Conservation (phyloP, 1,140 invertebrate species). For the Diplogasteroides magnus region DNA sequence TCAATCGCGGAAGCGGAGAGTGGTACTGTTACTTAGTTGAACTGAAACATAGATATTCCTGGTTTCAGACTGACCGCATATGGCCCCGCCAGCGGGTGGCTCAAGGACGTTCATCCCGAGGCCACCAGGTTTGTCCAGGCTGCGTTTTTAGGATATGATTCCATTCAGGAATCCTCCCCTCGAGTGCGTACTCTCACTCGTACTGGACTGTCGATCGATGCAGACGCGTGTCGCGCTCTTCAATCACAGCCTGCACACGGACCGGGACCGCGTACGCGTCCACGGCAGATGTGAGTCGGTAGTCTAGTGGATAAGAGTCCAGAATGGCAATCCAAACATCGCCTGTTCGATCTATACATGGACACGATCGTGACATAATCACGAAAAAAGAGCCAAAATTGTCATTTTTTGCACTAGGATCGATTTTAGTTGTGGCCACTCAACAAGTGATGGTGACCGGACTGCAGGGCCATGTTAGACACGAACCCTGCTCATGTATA, state of each 20-base stretch:
- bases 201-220: slow-evolving; percentile 37
- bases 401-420: too few relatives aligned
- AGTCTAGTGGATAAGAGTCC: too few relatives aligned
- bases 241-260: slow-evolving; percentile 36
- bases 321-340: too few relatives aligned
- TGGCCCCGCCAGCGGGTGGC: background rate
- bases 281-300: slow-evolving; percentile 41
- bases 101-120: background rate
- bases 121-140: background rate
- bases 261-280: slow-evolving; percentile 43
- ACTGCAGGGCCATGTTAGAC: too few relatives aligned
- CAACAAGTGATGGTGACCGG: too few relatives aligned
- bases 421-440: too few relatives aligned
- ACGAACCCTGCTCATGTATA: too few relatives aligned
- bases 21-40: background rate
- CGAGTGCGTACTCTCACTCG: slow-evolving; percentile 3
- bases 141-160: background rate
- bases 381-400: too few relatives aligned
- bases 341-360: too few relatives aligned
- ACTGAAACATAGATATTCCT: background rate
- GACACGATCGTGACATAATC: too few relatives aligned
- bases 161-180: slow-evolving; percentile 12
- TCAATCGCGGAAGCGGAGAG: too few relatives aligned
- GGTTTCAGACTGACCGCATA: background rate
- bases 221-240: slow-evolving; percentile 31